These are phyloP conservation scores for Itoplectis maculator DNA, from an alignment of 2,888 invertebrate genomes.

Conservation along the genomic window DNA sequence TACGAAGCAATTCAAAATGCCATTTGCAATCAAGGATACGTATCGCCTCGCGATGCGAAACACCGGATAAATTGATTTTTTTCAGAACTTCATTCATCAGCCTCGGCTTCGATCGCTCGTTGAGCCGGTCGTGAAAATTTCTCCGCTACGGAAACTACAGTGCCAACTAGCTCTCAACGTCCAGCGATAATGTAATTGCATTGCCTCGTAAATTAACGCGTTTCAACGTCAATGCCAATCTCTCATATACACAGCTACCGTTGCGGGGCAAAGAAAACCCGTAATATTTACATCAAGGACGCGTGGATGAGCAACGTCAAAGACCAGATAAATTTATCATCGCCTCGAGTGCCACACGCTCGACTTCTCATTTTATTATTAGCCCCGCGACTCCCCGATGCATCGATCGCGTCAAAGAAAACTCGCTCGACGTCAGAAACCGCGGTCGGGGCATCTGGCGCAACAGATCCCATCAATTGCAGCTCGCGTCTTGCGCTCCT, in stretches of 20 bases:
- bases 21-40: constrained; percentile 3
- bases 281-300: not conserved
- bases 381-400: not conserved
- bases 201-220: not conserved
- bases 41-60: not conserved
- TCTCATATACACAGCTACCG: not conserved
- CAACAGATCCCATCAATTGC: not conserved
- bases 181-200: not conserved
- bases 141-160: not conserved
- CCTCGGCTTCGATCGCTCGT: not conserved
- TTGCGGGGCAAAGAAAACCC: not conserved
- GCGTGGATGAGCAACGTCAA: not conserved
- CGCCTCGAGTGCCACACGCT: not conserved
- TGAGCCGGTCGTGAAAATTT: not conserved
- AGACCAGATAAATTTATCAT: not conserved
- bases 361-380: not conserved
- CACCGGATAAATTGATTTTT: not conserved
- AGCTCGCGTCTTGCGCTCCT: not conserved
- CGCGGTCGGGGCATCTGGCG: not conserved
- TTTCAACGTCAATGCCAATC: not conserved
- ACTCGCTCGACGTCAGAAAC: not conserved
- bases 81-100: not conserved
- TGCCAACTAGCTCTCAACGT: not conserved
- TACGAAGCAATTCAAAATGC: not conserved
- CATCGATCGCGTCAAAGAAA: constrained; percentile 14